Percentiles rank a stretch among this genome's conserved stretches.
These are phyloP conservation scores for Drosophila melanosoma DNA, from an alignment of 2,888 invertebrate genomes.

Conservation along the genomic window DNA sequence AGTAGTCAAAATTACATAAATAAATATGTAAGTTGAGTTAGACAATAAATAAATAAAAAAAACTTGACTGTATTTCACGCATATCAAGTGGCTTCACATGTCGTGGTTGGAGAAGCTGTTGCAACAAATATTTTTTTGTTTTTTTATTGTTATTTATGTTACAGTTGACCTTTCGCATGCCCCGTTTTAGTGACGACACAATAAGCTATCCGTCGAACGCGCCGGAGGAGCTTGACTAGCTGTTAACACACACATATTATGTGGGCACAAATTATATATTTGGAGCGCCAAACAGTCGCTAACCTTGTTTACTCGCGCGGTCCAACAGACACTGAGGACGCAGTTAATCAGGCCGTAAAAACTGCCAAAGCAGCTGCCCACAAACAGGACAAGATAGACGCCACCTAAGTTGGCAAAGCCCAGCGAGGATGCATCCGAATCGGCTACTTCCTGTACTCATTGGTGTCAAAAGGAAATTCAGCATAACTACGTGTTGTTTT, in stretches of 20 bases:
- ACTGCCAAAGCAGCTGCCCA: slow-evolving; percentile 85
- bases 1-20: neutral
- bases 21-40: neutral
- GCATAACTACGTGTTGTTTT: slow-evolving; percentile 28
- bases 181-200: slow-evolving; percentile 64
- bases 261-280: slow-evolving; percentile 25
- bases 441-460: slow-evolving; percentile 62
- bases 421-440: slow-evolving; percentile 85
- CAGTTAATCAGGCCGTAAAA: slow-evolving; percentile 82
- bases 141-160: slow-evolving; percentile 42
- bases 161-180: slow-evolving; percentile 41
- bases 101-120: slow-evolving; percentile 31
- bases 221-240: slow-evolving; percentile 15
- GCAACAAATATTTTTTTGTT: neutral
- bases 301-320: slow-evolving; percentile 82
- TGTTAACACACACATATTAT: slow-evolving; percentile 30
- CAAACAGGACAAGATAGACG: slow-evolving; percentile 87
- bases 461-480: slow-evolving; percentile 36
- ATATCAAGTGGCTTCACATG: slow-evolving; percentile 24
- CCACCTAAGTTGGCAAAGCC: slow-evolving; percentile 89
- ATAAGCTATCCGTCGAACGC: slow-evolving; percentile 11
- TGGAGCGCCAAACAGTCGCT: slow-evolving; percentile 37
- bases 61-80: slow-evolving; percentile 2
- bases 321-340: slow-evolving; percentile 78
- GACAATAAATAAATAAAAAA: neutral